phyloP scores from a whole-genome alignment of 2,113 vertebrate species.

The Syngnathus typhle region DNA sequence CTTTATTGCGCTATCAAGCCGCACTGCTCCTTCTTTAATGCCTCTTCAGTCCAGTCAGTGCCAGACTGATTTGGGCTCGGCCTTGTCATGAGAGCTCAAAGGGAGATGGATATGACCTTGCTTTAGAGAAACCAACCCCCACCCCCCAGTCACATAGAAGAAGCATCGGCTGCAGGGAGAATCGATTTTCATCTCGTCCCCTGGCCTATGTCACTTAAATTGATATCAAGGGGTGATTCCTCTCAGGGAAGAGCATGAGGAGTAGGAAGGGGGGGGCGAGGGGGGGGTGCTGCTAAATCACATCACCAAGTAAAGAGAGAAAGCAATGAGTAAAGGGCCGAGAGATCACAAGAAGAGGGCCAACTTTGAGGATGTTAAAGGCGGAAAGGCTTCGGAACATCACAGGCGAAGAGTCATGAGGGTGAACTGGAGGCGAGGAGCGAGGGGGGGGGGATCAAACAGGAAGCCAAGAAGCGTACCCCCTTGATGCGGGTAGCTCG shows the following conservation, averaged over 20 bases:
- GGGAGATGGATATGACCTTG: conserved; percentile 55
- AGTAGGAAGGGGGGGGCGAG: conserved; percentile 6
- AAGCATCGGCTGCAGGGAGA: conserved; percentile 47
- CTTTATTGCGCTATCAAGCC: conserved; percentile 11
- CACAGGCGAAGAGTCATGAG: conserved; percentile 20
- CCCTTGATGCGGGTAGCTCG: not conserved
- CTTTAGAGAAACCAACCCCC: conserved; percentile 37
- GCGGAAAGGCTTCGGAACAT: conserved; percentile 37
- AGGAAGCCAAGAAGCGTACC: conserved; percentile 6
- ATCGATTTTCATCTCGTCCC: conserved; percentile 69
- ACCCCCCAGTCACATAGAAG: conserved; percentile 50
- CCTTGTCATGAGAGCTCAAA: conserved; percentile 47
- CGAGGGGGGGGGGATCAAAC: conserved; percentile 11
- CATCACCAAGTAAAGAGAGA: conserved; percentile 38
- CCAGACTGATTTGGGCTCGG: conserved; percentile 39
- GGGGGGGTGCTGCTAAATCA: conserved; percentile 28
- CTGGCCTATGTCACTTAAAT: conserved; percentile 54
- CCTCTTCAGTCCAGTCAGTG: conserved; percentile 34
- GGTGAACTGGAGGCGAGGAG: conserved; percentile 10
- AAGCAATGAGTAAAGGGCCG: conserved; percentile 28
- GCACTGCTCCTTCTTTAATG: conserved; percentile 15
- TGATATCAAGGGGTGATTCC: conserved; percentile 63
- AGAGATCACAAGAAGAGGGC: conserved; percentile 43
- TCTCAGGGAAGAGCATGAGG: conserved; percentile 25
- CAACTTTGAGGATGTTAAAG: conserved; percentile 46